Evolutionary conservation across 2,888 invertebrate species (phyloP).

Genomic region (Glaucopsyche alexis): DNA sequence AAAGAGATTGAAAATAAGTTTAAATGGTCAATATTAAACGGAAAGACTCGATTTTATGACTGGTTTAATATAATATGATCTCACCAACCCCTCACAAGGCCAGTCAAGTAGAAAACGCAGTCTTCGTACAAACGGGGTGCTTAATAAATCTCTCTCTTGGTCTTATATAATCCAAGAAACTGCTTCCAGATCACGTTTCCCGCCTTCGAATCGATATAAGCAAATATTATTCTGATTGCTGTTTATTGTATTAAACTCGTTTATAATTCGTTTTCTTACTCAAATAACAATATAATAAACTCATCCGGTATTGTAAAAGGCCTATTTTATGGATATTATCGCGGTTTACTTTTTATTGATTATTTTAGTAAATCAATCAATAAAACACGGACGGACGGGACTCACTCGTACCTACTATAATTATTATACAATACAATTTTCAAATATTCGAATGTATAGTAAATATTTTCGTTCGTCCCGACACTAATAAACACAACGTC

Average conservation of each 20-base stretch:
- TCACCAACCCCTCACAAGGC: constrained; percentile 7
- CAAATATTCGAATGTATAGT: no score
- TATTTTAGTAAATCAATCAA: no score
- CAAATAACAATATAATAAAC: background rate
- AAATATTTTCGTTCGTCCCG: no score
- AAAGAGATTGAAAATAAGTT: background rate
- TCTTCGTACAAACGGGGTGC: background rate
- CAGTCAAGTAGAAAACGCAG: constrained; percentile 16
- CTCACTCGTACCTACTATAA: no score
- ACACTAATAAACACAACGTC: no score
- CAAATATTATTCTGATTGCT: constrained; percentile 31
- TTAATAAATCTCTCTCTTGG: constrained; percentile 26
- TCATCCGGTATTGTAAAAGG: no score
- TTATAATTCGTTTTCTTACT: background rate
- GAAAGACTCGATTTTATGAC: background rate
- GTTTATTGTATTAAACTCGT: constrained; percentile 16
- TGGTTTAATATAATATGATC: background rate
- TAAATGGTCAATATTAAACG: background rate
- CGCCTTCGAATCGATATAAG: constrained; percentile 31
- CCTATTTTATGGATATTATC: background rate
- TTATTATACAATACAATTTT: no score
- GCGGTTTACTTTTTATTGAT: background rate
- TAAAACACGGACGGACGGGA: no score
- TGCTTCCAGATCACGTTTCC: constrained; percentile 36
- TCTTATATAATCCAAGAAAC: constrained; percentile 36